Percentiles rank a stretch among this genome's conserved stretches.
Evolutionary conservation across 2,113 vertebrate species (phyloP).

Genomic region (Poeciliopsis turrubarensis): DNA sequence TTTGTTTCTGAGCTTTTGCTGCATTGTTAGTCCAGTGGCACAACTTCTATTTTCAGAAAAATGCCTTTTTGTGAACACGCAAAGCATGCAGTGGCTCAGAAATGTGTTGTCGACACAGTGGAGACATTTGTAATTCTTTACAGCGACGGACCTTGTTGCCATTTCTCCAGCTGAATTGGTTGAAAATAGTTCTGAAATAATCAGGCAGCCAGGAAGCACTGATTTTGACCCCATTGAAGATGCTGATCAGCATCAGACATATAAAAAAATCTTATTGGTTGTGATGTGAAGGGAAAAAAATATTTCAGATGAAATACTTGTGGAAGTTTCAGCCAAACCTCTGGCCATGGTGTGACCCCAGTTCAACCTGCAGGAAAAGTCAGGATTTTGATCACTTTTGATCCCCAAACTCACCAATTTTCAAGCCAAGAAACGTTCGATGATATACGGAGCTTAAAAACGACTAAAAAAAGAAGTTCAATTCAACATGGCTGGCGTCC

Average conservation of each 20-base stretch:
- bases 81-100: background rate
- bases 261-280: background rate
- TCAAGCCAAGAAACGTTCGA: too few relatives aligned
- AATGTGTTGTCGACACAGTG: background rate
- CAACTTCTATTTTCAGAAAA: too few relatives aligned
- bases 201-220: background rate
- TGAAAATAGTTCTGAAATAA: background rate
- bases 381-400: too few relatives aligned
- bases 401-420: too few relatives aligned
- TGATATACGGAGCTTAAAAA: too few relatives aligned
- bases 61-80: background rate
- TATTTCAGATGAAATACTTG: too few relatives aligned
- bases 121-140: background rate
- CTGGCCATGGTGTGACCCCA: background rate
- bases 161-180: background rate
- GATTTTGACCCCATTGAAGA: background rate
- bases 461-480: too few relatives aligned
- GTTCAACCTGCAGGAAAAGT: too few relatives aligned
- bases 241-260: background rate
- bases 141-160: too few relatives aligned
- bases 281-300: background rate
- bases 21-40: background rate
- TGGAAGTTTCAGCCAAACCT: background rate
- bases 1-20: background rate
- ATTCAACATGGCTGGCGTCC: too few relatives aligned